Percentiles rank a stretch among this genome's conserved stretches.
Conservation (phyloP, 1,140 invertebrate species). For the Rhopalosiphum padi region DNA sequence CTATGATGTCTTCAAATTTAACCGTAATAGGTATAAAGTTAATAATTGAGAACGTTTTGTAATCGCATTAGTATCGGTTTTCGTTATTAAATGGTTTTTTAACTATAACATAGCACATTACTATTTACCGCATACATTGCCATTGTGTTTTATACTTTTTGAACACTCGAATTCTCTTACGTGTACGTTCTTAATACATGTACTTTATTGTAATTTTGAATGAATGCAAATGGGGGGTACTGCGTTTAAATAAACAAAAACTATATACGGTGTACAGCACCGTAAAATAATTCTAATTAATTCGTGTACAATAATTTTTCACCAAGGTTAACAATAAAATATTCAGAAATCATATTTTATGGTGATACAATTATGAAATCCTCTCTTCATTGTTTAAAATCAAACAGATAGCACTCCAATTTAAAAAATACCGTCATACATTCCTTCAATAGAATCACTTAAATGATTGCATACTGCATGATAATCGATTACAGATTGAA, state of each 20-base stretch:
- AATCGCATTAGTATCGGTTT: neutral
- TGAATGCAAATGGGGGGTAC: neutral
- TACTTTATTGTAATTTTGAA: neutral
- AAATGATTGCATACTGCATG: neutral
- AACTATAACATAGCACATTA: neutral
- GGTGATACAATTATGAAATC: neutral
- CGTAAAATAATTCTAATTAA: constrained; percentile 4
- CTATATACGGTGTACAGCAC: neutral
- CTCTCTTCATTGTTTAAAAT: neutral
- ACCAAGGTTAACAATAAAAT: constrained; percentile 13
- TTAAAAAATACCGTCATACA: neutral
- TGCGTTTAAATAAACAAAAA: neutral
- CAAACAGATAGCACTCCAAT: neutral
- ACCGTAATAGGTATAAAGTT: neutral
- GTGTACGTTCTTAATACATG: neutral
- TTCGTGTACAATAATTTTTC: neutral
- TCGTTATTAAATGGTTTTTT: neutral
- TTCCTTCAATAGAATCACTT: neutral
- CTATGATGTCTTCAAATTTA: neutral
- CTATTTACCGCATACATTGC: neutral
- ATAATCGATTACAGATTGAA: neutral
- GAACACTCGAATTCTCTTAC: neutral
- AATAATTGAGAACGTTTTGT: neutral
- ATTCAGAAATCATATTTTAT: constrained; percentile 31
- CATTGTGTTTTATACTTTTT: neutral